Conservation (phyloP, 2,888 invertebrate genomes). For the Agrochola lota region DNA sequence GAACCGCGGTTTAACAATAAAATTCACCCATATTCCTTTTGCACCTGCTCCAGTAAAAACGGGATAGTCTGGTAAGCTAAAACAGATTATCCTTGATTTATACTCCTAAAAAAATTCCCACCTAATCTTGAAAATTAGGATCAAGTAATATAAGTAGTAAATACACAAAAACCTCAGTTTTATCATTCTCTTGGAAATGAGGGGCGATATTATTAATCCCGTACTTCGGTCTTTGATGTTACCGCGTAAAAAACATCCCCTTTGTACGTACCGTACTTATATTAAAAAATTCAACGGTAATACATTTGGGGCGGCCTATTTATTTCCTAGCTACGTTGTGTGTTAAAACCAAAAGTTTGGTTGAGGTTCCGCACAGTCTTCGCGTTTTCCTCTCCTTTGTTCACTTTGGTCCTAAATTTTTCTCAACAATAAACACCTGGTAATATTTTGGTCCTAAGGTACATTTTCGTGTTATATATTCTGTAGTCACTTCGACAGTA, state of each 20-base stretch:
- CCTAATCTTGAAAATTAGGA: conserved; percentile 15
- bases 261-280: conserved; percentile 63
- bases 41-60: not conserved
- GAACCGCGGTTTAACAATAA: not conserved
- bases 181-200: conserved; percentile 53
- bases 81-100: too few relatives aligned
- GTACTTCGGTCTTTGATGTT: conserved; percentile 63
- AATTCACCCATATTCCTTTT: not conserved
- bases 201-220: conserved; percentile 58
- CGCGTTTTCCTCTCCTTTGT: not conserved
- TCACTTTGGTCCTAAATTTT: not conserved
- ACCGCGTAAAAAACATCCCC: conserved; percentile 58
- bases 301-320: conserved; percentile 60
- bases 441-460: not conserved
- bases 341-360: not conserved
- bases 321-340: conserved; percentile 47
- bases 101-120: not conserved
- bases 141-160: conserved; percentile 21
- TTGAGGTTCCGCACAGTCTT: conserved; percentile 35
- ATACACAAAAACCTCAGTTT: conserved; percentile 51
- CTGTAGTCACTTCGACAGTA: too few relatives aligned
- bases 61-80: not conserved
- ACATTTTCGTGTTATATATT: not conserved
- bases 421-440: not conserved
- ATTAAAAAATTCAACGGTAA: conserved; percentile 68